phyloP scores from a whole-genome alignment of 2,888 invertebrate genomes.

The Coremacera marginata region DNA sequence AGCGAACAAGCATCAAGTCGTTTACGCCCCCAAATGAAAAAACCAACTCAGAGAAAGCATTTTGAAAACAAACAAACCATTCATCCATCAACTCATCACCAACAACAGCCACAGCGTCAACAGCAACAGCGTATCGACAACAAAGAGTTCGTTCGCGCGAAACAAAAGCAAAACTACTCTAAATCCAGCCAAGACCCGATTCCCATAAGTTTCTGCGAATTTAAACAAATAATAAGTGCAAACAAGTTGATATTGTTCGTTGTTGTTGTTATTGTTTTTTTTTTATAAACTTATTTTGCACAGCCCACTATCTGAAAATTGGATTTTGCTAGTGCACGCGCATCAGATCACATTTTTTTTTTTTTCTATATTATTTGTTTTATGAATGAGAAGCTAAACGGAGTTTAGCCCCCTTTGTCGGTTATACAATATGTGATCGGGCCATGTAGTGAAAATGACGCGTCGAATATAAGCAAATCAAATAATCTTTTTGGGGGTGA shows the following conservation, averaged over 20 bases:
- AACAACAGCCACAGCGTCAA: not conserved
- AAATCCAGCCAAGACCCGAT: conserved; percentile 38
- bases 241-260: conserved; percentile 32
- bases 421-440: conserved; percentile 57
- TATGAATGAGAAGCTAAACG: conserved; percentile 51
- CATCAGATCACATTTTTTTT: not conserved
- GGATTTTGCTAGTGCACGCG: conserved; percentile 26
- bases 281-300: not conserved
- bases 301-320: conserved; percentile 34
- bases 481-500: conserved; percentile 8
- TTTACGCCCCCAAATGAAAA: conserved; percentile 32
- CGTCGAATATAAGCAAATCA: not conserved
- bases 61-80: conserved; percentile 37
- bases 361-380: not conserved
- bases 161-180: not conserved
- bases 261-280: not conserved
- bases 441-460: not conserved
- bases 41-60: not conserved
- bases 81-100: not conserved
- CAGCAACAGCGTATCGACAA: not conserved
- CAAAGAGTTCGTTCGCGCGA: not conserved
- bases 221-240: conserved; percentile 35
- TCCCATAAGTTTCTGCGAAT: conserved; percentile 39
- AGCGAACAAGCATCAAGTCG: conserved; percentile 31
- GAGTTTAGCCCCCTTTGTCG: conserved; percentile 52